Evolutionary conservation across 2,113 vertebrate species (phyloP).

Genomic region (Brachyhypopomus occidentalis): DNA sequence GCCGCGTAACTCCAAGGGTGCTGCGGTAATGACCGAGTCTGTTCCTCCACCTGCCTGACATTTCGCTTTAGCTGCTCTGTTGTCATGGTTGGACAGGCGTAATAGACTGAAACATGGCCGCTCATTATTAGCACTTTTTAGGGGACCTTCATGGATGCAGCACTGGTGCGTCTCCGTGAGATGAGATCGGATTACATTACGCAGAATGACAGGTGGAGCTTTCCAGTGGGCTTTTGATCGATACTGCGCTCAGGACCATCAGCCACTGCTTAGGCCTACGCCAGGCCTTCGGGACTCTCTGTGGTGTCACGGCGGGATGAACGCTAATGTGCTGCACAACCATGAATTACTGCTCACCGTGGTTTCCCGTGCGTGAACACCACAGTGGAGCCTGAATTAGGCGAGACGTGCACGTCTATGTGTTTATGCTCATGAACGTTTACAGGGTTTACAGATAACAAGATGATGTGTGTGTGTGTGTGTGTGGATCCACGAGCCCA

Average conservation of each 20-base stretch:
- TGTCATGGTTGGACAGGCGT: constrained; percentile 26
- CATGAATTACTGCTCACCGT: not conserved
- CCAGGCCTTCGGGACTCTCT: constrained; percentile 3
- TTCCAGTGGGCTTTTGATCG: constrained; percentile 46
- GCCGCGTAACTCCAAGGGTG: constrained; percentile 11
- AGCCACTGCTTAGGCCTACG: constrained; percentile 12
- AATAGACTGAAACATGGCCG: constrained; percentile 11
- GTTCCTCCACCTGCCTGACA: constrained; percentile 29
- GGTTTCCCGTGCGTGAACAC: not conserved
- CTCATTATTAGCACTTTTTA: constrained; percentile 39
- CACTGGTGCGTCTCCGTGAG: constrained; percentile 19
- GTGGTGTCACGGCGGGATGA: not conserved
- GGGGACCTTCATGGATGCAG: not conserved
- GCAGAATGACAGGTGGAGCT: constrained; percentile 44
- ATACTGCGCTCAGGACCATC: constrained; percentile 43
- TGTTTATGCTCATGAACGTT: too few species aligned
- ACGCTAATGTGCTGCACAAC: constrained; percentile 11
- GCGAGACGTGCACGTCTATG: too few species aligned
- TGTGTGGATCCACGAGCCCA: not conserved
- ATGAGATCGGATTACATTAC: constrained; percentile 25
- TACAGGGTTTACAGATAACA: too few species aligned
- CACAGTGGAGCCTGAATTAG: too few species aligned
- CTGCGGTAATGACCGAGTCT: constrained; percentile 20
- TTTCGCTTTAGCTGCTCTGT: constrained; percentile 20
- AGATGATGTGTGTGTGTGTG: not conserved